Base-by-base conservation (phyloP, 2,797 vertebrate species). In the Phataginus tetradactyla region DNA sequence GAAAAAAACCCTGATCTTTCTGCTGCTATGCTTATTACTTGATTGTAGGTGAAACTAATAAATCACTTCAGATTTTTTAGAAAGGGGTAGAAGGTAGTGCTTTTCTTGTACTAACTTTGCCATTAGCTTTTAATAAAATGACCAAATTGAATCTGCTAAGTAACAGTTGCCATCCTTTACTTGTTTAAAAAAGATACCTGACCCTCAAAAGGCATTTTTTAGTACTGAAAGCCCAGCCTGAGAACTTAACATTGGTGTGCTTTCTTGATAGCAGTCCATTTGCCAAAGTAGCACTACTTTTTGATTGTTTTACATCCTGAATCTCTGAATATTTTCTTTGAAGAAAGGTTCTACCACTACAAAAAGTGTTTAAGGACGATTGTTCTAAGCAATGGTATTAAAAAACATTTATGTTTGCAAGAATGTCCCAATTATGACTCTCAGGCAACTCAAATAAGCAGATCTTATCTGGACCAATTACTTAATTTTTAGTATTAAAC, bases 301-400 rank as follows among this genome's bases (percentile, higher is more conserved):
- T 79, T 81, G 29, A 49, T 94, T 93, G 18, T 91, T 93, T 89
- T 87, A 80, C 21, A 68, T 87, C 87, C 10, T 69, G 25, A 27
- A 85, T 53, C 84, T 95, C 27, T 93, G 20, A 95, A 34, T 77
- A 88, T 66, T 96, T 96, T 92, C 78, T 75, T 91, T 55, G 90
- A 29, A 97, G 72, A 83, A 91, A 71, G 39, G 29, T 32, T 80
- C 64, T 66, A 95, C 1, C 57, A 27, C 45, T 79, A 77, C 7
- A 79, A 72, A 86, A 91, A 72, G 37, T 71, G 37, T 90, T 86
- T 39, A 86, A 79, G 64, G 51, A 94, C 6, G 91, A 84, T 14
- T 89, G 15, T 84, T 59, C 49, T 86, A 94, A 80, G 32, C 57
- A 90, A 96, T 27, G 8, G 23, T 83, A 88, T 90, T 61, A 74